Percentiles rank a stretch among this genome's conserved stretches.
These are phyloP conservation scores for Takifugu rubripes DNA, from an alignment of 2,797 vertebrate genomes.

Conservation along the genomic window DNA sequence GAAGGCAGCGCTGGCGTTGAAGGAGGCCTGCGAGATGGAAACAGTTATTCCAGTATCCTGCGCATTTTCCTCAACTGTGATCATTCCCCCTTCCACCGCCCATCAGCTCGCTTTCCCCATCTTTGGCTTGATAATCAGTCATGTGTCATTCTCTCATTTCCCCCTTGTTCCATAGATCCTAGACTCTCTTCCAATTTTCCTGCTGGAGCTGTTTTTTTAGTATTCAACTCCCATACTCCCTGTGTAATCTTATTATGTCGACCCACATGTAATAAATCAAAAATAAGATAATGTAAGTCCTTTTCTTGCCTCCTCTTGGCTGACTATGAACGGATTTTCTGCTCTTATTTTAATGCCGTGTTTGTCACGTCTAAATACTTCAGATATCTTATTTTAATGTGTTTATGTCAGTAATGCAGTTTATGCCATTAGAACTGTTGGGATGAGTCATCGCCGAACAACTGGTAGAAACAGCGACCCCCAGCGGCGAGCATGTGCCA, in stretches of 20 bases:
- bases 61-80: conserved; percentile 19
- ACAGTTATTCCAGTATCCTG: conserved; percentile 19
- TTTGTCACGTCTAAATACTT: too few relatives aligned
- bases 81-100: neutral
- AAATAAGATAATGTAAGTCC: too few relatives aligned
- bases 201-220: neutral
- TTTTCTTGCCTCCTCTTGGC: neutral
- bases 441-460: conserved; percentile 50
- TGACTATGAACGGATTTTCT: neutral
- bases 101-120: conserved; percentile 16
- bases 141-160: conserved; percentile 32
- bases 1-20: neutral
- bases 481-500: conserved; percentile 47
- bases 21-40: conserved; percentile 6
- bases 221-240: conserved; percentile 3
- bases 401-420: too few relatives aligned
- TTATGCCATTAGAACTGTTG: conserved; percentile 5
- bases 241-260: conserved; percentile 8
- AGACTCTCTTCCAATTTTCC: conserved; percentile 12
- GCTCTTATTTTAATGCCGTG: neutral
- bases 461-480: conserved; percentile 54
- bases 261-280: conserved; percentile 3
- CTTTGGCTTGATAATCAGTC: conserved; percentile 39
- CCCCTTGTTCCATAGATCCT: conserved; percentile 25
- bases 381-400: too few relatives aligned